Percentiles rank a stretch among this genome's conserved stretches.
phyloP scores from a whole-genome alignment of 53 echinoderm and acorn worm genomes.

The Apostichopus leukothele region DNA sequence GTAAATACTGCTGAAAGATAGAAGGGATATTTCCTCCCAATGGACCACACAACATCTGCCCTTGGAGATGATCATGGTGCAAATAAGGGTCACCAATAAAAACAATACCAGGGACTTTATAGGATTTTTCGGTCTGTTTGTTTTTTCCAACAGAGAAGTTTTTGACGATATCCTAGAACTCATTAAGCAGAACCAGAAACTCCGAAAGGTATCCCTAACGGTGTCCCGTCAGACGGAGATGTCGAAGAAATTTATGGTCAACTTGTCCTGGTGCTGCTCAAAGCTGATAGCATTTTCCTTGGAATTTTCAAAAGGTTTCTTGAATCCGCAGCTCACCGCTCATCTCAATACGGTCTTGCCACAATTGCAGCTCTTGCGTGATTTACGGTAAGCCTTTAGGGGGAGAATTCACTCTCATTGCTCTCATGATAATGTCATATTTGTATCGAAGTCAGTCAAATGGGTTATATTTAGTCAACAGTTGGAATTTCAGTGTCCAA shows the following conservation, averaged over 20 bases:
- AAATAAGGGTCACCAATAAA: too few relatives aligned
- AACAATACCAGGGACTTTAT: too few relatives aligned
- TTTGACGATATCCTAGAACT: constrained; percentile 1
- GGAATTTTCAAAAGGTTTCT: not conserved
- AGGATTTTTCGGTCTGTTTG: too few relatives aligned
- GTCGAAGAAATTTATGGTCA: not conserved
- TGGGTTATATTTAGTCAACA: too few relatives aligned
- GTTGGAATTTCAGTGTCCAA: too few relatives aligned
- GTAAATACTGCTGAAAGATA: too few relatives aligned
- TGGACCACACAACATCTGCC: too few relatives aligned
- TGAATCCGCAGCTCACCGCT: not conserved
- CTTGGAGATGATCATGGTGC: too few relatives aligned
- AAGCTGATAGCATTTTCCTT: not conserved
- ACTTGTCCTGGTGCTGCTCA: constrained; percentile 6
- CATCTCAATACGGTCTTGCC: not conserved
- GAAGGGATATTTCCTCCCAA: too few relatives aligned
- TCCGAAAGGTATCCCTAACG: not conserved
- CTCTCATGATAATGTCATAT: too few relatives aligned
- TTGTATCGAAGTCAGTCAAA: too few relatives aligned
- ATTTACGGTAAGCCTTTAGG: not conserved
- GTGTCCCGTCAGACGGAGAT: not conserved
- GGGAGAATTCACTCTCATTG: not conserved
- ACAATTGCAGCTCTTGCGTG: not conserved
- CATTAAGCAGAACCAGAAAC: not conserved
- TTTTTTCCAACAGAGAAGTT: not conserved